A percentile compares a stretch with the other conserved stretches of the same genome.
Evolutionary conservation across 2,888 invertebrate genomes (phyloP).

Genomic region (Acanthococcus lagerstroemiae): DNA sequence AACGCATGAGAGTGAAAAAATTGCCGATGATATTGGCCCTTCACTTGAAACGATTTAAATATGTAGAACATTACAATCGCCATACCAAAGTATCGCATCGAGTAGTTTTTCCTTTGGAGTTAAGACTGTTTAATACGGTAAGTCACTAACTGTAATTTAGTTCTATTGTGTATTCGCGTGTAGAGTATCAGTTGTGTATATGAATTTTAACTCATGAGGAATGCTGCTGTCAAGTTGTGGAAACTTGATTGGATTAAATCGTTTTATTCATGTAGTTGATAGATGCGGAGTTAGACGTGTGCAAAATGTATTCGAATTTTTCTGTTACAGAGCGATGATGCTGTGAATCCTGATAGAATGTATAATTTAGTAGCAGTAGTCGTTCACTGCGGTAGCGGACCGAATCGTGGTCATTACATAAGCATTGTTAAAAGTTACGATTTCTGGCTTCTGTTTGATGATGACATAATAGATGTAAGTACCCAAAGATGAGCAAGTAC

Average conservation of each 20-base stretch:
- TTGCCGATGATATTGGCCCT: constrained; percentile 93
- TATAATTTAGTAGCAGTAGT: constrained; percentile 99
- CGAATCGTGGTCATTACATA: constrained; percentile 98
- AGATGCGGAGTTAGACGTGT: too few relatives aligned
- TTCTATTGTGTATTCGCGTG: too few relatives aligned
- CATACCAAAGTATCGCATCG: constrained; percentile 98
- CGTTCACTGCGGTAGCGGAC: constrained; percentile 98
- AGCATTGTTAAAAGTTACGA: constrained; percentile 99
- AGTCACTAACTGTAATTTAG: constrained; percentile 42
- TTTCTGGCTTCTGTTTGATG: constrained; percentile 98
- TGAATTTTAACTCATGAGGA: too few relatives aligned
- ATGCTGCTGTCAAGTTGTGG: too few relatives aligned
- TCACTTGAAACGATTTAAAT: constrained; percentile 94
- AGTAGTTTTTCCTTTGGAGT: constrained; percentile 95
- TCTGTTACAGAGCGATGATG: constrained; percentile 80
- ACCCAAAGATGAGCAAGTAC: too few relatives aligned
- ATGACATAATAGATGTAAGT: constrained; percentile 98
- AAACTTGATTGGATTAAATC: too few relatives aligned
- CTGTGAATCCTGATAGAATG: constrained; percentile 92
- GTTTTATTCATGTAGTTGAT: neutral
- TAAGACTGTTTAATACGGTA: constrained; percentile 94
- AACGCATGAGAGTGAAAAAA: constrained; percentile 96
- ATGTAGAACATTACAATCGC: constrained; percentile 96
- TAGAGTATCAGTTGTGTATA: too few relatives aligned
- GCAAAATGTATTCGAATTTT: neutral